Conservation (phyloP, 2,888 invertebrate species). For the Tenthredo distinguenda region DNA sequence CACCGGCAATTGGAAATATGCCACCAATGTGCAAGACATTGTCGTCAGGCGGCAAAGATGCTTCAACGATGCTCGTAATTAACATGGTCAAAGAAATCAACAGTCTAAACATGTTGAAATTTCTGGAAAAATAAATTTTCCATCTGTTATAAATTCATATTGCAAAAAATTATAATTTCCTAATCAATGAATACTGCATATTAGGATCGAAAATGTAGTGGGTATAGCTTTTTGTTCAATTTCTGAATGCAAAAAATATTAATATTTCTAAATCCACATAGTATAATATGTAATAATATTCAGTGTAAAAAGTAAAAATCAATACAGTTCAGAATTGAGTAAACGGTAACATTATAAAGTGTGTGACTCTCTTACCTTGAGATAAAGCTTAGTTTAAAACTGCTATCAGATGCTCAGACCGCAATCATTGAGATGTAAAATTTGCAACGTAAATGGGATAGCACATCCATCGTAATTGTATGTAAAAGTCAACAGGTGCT, state of each 20-base stretch:
- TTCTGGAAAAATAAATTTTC: background rate
- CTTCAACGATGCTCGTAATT: slow-evolving; percentile 34
- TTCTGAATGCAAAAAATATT: background rate
- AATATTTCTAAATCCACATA: background rate
- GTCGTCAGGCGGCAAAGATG: slow-evolving; percentile 77
- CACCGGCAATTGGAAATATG: slow-evolving; percentile 97
- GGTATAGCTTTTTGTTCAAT: background rate
- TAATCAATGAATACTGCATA: background rate
- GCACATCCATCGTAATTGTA: slow-evolving; percentile 3
- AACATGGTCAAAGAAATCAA: background rate
- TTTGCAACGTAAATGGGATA: slow-evolving; percentile 24
- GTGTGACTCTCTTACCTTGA: background rate
- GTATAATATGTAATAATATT: background rate
- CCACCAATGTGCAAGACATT: slow-evolving; percentile 97
- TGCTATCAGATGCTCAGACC: background rate
- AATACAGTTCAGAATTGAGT: background rate
- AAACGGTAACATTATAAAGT: background rate
- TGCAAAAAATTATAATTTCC: background rate
- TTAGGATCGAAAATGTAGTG: background rate
- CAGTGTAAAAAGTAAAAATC: background rate
- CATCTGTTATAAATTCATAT: background rate
- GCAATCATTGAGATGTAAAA: background rate
- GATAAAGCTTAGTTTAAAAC: background rate
- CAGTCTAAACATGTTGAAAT: slow-evolving; percentile 5
- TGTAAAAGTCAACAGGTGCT: slow-evolving; percentile 9